Evolutionary conservation across 2,113 vertebrate species (phyloP), one percentile per base, ranked within the genome.

Genomic region (Xenus cinereus): DNA sequence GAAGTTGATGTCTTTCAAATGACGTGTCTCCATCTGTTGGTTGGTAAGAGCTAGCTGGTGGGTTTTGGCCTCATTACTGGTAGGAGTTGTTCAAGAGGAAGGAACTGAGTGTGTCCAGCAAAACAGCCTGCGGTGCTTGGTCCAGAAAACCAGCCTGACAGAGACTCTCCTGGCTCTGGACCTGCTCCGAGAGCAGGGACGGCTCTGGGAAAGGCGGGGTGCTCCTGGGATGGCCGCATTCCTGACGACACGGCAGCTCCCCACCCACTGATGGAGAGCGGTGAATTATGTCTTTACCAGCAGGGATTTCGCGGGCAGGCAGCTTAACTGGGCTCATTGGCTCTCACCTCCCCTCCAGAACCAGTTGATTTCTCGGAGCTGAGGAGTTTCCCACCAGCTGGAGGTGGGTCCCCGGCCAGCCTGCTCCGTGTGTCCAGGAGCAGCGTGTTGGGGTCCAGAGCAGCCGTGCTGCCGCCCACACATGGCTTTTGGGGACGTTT

Each of bases 381-480:
- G 51, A 74, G 78, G 33, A 54, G 37, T 50, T 85, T 87, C 74
- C 62, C 78, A 79, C 16, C 50, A 20, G 74, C 85, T 88, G 88
- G 75, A 73, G 72, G 5, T 73, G 62, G 39, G 62, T 56, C 17
- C 63, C 62, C 8, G 0, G 62, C 39, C 84, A 53, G 59, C 57
- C 69, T 0, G 0, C 26, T n/a, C 72, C 3, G 1, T 0, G 1
- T 35, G 10, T 53, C 22, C 27, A 4, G 30, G 48, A 37, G 54
- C 60, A 23, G 13, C 2, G 1, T 16, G 12, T 6, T 11, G 66
- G 48, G 53, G 26, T 50, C 24, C 15, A 1, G 78, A 18, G 32
- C 9, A 45, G 37, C 82, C 2, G 0, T 0, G 0, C 48, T 66
- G 26, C 46, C 33, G 33, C 33, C 1, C 6, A 1, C 2, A 0